Evolutionary conservation across 2,113 vertebrate genomes (phyloP).

Genomic region (Acinonyx jubatus): DNA sequence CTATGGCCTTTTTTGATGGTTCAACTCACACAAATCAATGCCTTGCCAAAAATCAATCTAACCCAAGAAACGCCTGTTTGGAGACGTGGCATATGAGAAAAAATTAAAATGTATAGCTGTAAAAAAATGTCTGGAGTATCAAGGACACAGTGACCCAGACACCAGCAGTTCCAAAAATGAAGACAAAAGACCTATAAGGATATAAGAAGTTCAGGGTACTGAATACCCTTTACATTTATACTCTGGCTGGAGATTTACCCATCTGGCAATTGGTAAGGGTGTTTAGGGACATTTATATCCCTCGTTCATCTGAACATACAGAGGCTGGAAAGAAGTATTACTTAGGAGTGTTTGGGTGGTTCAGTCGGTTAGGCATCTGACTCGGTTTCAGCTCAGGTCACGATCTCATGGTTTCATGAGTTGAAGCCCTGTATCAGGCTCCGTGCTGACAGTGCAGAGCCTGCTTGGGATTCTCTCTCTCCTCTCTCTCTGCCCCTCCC

Average conservation of each 20-base stretch:
- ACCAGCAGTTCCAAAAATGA: neutral
- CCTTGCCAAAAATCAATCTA: conserved; percentile 46
- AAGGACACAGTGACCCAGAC: neutral
- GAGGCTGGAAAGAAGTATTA: neutral
- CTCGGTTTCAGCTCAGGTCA: too few relatives aligned
- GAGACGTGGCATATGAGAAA: neutral
- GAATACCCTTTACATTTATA: neutral
- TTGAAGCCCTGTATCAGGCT: too few relatives aligned
- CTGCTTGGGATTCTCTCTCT: too few relatives aligned
- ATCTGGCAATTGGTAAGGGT: neutral
- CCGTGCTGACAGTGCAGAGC: too few relatives aligned
- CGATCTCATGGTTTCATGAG: too few relatives aligned
- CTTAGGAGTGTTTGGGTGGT: too few relatives aligned
- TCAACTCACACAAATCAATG: neutral
- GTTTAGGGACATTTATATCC: neutral
- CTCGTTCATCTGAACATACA: neutral
- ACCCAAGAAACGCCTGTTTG: neutral
- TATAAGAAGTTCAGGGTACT: neutral
- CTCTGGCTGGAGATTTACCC: neutral
- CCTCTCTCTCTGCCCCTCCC: too few relatives aligned
- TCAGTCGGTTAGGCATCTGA: too few relatives aligned
- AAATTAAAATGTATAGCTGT: neutral
- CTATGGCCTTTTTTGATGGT: conserved; percentile 29
- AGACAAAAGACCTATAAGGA: neutral
- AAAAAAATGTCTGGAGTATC: neutral